Evolutionary conservation across 2,888 invertebrate species (phyloP).

Genomic region (Agapostemon virescens): DNA sequence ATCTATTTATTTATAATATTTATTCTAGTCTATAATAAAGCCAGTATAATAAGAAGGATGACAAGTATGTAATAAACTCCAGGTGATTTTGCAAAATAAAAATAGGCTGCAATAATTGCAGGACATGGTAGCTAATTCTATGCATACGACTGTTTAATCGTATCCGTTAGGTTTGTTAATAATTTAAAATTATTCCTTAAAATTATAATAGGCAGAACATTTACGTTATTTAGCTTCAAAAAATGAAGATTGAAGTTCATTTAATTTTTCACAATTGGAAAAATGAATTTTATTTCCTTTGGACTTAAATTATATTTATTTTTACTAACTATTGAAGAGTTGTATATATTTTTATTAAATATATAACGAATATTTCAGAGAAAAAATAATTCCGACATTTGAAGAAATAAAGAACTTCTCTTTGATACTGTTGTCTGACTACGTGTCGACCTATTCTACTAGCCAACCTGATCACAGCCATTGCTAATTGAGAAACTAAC

Average conservation of each 20-base stretch:
- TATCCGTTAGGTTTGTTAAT: neutral
- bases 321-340: neutral
- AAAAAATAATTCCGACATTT: neutral
- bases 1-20: neutral
- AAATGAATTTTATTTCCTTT: neutral
- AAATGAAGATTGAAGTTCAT: neutral
- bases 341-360: neutral
- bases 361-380: neutral
- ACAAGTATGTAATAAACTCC: neutral
- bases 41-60: neutral
- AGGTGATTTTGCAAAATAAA: no score
- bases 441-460: conserved; percentile 33
- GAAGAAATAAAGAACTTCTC: neutral
- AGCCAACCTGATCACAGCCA: neutral
- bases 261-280: neutral
- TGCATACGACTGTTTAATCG: neutral
- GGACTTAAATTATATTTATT: neutral
- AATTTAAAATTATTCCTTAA: neutral
- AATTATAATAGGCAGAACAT: neutral
- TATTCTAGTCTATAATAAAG: neutral
- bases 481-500: no score
- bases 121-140: neutral
- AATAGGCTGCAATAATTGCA: neutral
- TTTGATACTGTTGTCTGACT: conserved; percentile 10
- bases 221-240: neutral